Conservation (phyloP, 2,113 vertebrate genomes). For the Patagioenas fasciata region DNA sequence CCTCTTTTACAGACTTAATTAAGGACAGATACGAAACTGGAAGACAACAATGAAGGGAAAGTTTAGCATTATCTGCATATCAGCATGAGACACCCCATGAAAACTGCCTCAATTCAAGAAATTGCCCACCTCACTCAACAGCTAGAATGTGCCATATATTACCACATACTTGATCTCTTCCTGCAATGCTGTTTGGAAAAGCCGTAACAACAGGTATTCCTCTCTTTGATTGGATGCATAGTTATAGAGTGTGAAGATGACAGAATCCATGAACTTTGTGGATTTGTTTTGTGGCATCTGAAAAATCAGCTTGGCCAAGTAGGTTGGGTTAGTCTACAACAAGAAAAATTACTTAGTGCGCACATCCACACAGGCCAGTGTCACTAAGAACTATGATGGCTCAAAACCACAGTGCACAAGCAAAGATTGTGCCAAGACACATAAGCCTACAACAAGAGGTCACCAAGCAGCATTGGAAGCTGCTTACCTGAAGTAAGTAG, state of each 20-base stretch:
- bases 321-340: conserved; percentile 93
- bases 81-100: neutral
- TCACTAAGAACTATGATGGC: neutral
- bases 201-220: conserved; percentile 92
- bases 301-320: conserved; percentile 97
- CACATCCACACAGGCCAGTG: neutral
- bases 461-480: rapidly evolving
- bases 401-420: neutral
- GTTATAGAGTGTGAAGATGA: conserved; percentile 98
- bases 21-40: neutral
- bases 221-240: conserved; percentile 97
- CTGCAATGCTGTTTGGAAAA: conserved; percentile 95
- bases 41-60: neutral
- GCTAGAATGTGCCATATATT: neutral
- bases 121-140: neutral
- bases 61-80: neutral
- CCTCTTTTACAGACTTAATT: neutral
- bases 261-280: conserved; percentile 99
- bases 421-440: neutral
- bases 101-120: neutral
- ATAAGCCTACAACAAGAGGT: neutral
- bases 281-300: conserved; percentile 99
- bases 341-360: neutral
- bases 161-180: conserved; percentile 94
- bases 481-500: conserved; percentile 89